phyloP scores from a whole-genome alignment of 2,888 invertebrate genomes.

The Yponomeuta malinellus region DNA sequence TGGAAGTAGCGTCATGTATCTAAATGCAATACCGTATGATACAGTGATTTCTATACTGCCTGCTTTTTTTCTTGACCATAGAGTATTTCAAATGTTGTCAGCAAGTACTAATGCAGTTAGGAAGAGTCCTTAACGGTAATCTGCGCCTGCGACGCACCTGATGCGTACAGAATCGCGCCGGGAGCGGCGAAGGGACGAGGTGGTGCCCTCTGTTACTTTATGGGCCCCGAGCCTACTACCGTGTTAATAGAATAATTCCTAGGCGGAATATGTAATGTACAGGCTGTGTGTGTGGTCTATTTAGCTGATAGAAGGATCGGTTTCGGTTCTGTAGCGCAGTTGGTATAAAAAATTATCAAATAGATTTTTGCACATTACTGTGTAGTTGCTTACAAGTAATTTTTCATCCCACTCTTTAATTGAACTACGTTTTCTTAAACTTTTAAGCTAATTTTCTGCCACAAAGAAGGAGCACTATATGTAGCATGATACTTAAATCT shows the following conservation, averaged over 20 bases:
- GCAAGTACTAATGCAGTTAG: neutral
- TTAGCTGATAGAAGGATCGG: neutral
- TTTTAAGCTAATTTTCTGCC: no score
- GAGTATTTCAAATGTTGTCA: no score
- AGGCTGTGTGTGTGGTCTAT: neutral
- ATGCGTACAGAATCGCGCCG: slow-evolving; percentile 39
- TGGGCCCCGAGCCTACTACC: neutral
- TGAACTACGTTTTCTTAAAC: no score
- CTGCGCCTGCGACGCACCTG: slow-evolving; percentile 49
- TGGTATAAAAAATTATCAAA: no score
- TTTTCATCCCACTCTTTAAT: no score
- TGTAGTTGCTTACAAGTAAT: no score
- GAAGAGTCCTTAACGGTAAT: slow-evolving; percentile 8
- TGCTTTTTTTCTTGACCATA: neutral
- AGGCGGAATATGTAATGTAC: neutral
- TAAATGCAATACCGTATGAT: no score
- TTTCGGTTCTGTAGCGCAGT: no score
- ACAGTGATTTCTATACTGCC: neutral
- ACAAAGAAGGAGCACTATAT: no score
- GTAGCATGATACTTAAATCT: no score
- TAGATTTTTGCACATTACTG: no score
- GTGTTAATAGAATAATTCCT: neutral
- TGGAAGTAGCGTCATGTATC: no score
- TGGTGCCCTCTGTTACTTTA: neutral
- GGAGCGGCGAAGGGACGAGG: slow-evolving; percentile 27